A percentile compares a stretch with the other conserved stretches of the same genome.
These are phyloP conservation scores for Teinopalpus imperialis DNA, from an alignment of 2,888 invertebrate genomes.

Conservation along the genomic window DNA sequence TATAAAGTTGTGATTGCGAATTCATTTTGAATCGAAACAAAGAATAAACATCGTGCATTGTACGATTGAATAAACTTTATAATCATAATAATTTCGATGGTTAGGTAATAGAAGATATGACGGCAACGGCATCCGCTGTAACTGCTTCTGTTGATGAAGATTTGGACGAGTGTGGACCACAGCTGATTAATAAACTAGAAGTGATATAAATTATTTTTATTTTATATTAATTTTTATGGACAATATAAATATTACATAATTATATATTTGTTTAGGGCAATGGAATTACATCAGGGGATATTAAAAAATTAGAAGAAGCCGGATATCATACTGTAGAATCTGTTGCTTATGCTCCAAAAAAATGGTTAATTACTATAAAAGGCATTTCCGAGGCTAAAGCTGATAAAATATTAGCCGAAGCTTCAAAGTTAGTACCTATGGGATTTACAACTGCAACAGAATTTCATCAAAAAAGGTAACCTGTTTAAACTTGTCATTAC, in stretches of 20 bases:
- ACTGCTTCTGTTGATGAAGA: conserved; percentile 80
- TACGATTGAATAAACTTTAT: too few species aligned
- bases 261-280: conserved; percentile 84
- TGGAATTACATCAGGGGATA: conserved; percentile 94
- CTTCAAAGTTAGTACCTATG: conserved; percentile 96
- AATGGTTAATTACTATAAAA: conserved; percentile 92
- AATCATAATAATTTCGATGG: conserved; percentile 35
- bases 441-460: conserved; percentile 99
- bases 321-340: conserved; percentile 98
- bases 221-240: not conserved
- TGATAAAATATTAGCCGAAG: conserved; percentile 95
- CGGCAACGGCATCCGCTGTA: conserved; percentile 75
- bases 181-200: conserved; percentile 87
- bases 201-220: conserved; percentile 58
- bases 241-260: conserved; percentile 5
- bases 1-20: not conserved
- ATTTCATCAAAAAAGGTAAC: conserved; percentile 93
- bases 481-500: conserved; percentile 8
- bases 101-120: conserved; percentile 51
- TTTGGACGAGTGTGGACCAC: conserved; percentile 87
- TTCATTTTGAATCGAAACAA: not conserved
- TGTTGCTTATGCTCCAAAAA: conserved; percentile 97
- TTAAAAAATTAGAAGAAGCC: conserved; percentile 95
- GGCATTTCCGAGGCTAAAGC: conserved; percentile 99
- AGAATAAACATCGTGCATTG: not conserved